phyloP scores from a whole-genome alignment of 1,140 invertebrate species.

The Thaumetopoea pityocampa region DNA sequence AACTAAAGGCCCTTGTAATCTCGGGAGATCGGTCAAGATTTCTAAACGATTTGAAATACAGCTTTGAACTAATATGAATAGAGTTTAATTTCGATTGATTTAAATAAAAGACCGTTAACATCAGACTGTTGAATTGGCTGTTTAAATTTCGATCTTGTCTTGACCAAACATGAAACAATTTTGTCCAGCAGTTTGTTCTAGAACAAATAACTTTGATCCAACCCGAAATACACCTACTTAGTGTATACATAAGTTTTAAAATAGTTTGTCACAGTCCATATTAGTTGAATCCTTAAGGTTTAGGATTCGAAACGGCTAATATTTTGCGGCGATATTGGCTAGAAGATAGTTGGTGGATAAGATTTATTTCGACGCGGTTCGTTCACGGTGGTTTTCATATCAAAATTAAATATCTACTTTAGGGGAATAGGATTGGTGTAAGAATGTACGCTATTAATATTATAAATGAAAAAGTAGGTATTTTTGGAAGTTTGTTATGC shows the following conservation, averaged over 20 bases:
- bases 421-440: conserved; percentile 34
- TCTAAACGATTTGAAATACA: too few relatives aligned
- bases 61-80: too few relatives aligned
- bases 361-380: conserved; percentile 46
- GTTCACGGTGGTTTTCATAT: conserved; percentile 58
- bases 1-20: conserved; percentile 54
- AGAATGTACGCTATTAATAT: too few relatives aligned
- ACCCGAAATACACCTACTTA: conserved; percentile 13
- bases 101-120: too few relatives aligned
- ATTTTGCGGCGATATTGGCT: conserved; percentile 66
- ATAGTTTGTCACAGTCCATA: conserved; percentile 25
- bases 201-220: too few relatives aligned
- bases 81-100: too few relatives aligned
- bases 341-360: conserved; percentile 54
- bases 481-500: too few relatives aligned
- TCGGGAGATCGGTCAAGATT: conserved; percentile 62
- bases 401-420: conserved; percentile 62
- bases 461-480: too few relatives aligned
- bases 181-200: too few relatives aligned
- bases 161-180: conserved; percentile 33
- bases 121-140: too few relatives aligned
- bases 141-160: conserved; percentile 33
- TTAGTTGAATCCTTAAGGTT: conserved; percentile 47
- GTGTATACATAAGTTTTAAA: conserved; percentile 7
- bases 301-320: conserved; percentile 63